These are phyloP conservation scores for Apteryx owenii DNA, from an alignment of 2,113 vertebrate genomes.

Conservation along the genomic window DNA sequence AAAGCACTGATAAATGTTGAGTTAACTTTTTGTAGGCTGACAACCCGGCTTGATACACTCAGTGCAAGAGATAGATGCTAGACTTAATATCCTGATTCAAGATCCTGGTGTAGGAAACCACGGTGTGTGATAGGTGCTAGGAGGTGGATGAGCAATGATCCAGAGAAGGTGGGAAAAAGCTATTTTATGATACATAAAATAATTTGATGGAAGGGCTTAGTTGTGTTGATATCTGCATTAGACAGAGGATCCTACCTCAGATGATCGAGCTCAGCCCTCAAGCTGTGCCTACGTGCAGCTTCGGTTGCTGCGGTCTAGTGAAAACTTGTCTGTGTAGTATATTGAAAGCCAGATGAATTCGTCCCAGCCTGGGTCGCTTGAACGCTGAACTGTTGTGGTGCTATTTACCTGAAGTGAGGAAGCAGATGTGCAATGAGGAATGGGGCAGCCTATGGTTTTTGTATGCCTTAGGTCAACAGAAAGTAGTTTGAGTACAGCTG, in stretches of 20 bases:
- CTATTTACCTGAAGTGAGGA: accelerated
- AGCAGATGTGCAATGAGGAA: too few species aligned
- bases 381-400: background rate
- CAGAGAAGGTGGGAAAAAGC: background rate
- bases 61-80: background rate
- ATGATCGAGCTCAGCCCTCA: background rate
- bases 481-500: background rate
- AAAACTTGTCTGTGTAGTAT: too few species aligned
- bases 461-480: background rate
- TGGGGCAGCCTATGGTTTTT: background rate
- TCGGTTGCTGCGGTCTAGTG: too few species aligned
- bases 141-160: background rate
- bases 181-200: background rate
- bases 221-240: background rate
- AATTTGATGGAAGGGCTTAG: background rate
- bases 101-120: background rate
- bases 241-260: background rate
- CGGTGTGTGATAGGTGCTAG: background rate
- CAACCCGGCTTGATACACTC: background rate
- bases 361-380: too few species aligned
- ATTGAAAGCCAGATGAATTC: background rate
- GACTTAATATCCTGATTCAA: background rate
- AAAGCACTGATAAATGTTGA: background rate
- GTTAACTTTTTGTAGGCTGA: background rate
- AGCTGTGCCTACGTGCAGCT: background rate